Evolutionary conservation across 2,888 invertebrate genomes (phyloP).

Genomic region (Drosophila pseudotalamancana): DNA sequence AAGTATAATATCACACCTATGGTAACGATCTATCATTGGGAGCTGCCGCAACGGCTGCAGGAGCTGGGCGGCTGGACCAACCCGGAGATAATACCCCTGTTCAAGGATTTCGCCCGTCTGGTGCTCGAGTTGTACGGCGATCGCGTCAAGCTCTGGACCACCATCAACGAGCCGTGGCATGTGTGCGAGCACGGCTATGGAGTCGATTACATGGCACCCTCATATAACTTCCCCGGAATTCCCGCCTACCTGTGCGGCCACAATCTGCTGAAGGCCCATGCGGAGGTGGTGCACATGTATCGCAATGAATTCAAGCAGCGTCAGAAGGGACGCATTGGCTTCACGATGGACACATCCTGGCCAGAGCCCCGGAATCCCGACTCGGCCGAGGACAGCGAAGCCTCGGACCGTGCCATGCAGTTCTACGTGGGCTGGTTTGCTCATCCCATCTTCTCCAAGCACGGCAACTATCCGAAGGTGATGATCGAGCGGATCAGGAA

Average conservation of each 20-base stretch:
- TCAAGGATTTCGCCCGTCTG: slow-evolving; percentile 87
- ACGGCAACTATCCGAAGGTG: slow-evolving; percentile 88
- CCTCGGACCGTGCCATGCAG: slow-evolving; percentile 87
- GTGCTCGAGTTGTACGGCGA: slow-evolving; percentile 87
- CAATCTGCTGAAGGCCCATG: slow-evolving; percentile 90
- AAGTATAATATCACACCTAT: slow-evolving; percentile 88
- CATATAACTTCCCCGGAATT: slow-evolving; percentile 86
- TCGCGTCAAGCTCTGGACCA: slow-evolving; percentile 90
- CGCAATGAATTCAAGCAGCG: slow-evolving; percentile 86
- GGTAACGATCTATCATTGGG: slow-evolving; percentile 90
- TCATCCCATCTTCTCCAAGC: slow-evolving; percentile 87
- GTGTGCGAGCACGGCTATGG: slow-evolving; percentile 85
- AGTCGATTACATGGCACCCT: slow-evolving; percentile 87
- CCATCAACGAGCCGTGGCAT: slow-evolving; percentile 90
- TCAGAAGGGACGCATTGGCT: slow-evolving; percentile 87
- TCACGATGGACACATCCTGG: slow-evolving; percentile 87
- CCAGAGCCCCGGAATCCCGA: slow-evolving; percentile 86
- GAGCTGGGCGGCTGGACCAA: slow-evolving; percentile 89
- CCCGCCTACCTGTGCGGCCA: slow-evolving; percentile 89
- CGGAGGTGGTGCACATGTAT: slow-evolving; percentile 88
- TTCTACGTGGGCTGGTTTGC: slow-evolving; percentile 89
- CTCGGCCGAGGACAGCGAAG: slow-evolving; percentile 86
- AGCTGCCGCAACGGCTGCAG: slow-evolving; percentile 88
- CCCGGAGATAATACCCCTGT: slow-evolving; percentile 87
- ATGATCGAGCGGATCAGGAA: slow-evolving; percentile 87